phyloP scores from a whole-genome alignment of 2,113 vertebrate species.

The Dasyornis broadbenti region DNA sequence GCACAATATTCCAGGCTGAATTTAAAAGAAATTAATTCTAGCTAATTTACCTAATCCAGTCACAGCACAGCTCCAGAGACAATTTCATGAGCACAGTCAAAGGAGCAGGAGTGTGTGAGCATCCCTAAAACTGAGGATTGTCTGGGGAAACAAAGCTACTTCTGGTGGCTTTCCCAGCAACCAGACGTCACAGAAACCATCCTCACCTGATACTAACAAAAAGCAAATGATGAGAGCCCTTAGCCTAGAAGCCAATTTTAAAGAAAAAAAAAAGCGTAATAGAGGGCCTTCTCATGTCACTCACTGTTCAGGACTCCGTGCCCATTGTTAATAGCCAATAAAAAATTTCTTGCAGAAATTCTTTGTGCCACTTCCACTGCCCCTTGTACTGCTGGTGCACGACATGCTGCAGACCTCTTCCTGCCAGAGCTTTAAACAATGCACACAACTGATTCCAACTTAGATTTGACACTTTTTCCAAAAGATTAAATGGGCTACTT shows the following conservation, averaged over 20 bases:
- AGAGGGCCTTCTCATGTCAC: background rate
- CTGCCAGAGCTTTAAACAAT: conserved; percentile 22
- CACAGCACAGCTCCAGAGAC: background rate
- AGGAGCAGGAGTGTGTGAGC: background rate
- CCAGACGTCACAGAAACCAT: background rate
- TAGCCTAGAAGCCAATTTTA: background rate
- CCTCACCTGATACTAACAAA: background rate
- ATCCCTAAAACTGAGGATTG: background rate
- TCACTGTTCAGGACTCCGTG: background rate
- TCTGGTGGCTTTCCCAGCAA: background rate
- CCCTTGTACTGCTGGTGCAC: background rate
- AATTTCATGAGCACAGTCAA: background rate
- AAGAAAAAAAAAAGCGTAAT: background rate
- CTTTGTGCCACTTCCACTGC: background rate
- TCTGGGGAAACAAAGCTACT: background rate
- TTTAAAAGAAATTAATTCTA: background rate
- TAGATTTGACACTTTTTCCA: conserved; percentile 25
- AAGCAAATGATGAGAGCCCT: background rate
- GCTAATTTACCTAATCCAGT: background rate
- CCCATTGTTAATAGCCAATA: background rate
- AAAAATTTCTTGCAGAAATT: background rate
- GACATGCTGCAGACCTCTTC: background rate
- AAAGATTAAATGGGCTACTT: conserved; percentile 19
- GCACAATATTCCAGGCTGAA: background rate
- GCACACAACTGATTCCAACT: background rate